A percentile compares a stretch with the other conserved stretches of the same genome.
phyloP scores from a whole-genome alignment of 2,797 vertebrate genomes.

The Enteromius paludinosus region DNA sequence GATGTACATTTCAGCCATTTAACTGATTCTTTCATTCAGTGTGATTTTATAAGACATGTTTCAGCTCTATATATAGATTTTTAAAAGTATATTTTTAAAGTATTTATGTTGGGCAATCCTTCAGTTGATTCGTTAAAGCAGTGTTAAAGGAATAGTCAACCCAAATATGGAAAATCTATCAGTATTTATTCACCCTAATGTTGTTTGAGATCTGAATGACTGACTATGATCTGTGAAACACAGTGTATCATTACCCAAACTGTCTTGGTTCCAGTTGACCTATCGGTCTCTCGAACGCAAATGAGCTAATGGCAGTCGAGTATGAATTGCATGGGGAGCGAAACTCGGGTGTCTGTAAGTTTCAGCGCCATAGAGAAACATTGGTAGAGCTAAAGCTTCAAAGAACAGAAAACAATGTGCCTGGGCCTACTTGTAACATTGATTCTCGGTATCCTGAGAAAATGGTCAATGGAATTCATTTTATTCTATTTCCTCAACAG shows the following conservation, averaged over 20 bases:
- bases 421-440: no score
- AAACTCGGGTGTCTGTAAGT: no score
- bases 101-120: not conserved
- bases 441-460: no score
- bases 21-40: slow-evolving; percentile 1
- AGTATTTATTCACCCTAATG: not conserved
- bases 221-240: not conserved
- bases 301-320: no score
- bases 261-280: not conserved
- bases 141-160: not conserved
- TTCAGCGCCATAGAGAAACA: no score
- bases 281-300: no score
- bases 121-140: not conserved
- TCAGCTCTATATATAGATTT: not conserved
- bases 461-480: no score
- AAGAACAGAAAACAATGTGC: no score
- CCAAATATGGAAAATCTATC: not conserved
- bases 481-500: no score
- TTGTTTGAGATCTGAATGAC: not conserved
- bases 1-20: not conserved
- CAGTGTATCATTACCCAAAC: not conserved
- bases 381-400: no score
- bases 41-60: not conserved
- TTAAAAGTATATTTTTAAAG: no score
- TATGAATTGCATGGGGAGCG: no score